These are phyloP conservation scores for Pseudomyrmex flavicornis DNA, from an alignment of 1,140 invertebrate species.

Conservation along the genomic window DNA sequence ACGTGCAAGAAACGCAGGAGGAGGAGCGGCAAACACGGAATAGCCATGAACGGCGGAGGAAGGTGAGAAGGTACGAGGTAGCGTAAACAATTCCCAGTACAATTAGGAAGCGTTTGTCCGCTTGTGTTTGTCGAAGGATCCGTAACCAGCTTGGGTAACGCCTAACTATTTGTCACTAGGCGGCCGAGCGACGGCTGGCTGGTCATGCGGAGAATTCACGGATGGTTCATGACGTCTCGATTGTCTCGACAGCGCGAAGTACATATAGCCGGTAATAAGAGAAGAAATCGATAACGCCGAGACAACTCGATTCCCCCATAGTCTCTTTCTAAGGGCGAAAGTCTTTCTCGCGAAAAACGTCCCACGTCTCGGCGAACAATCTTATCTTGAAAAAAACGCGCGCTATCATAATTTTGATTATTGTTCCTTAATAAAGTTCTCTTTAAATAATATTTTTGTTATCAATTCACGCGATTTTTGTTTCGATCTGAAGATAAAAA, in stretches of 20 bases:
- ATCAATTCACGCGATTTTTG: conserved; percentile 22
- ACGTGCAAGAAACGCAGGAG: conserved; percentile 62
- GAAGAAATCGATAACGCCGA: conserved; percentile 6
- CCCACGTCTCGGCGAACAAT: background rate
- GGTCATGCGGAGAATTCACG: conserved; percentile 64
- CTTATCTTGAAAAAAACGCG: background rate
- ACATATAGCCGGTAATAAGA: conserved; percentile 7
- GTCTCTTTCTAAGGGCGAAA: no score
- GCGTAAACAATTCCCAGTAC: conserved; percentile 77
- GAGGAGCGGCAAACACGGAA: conserved; percentile 64
- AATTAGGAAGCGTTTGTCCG: conserved; percentile 79
- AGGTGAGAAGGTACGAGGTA: conserved; percentile 68
- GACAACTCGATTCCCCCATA: background rate
- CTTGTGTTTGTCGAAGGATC: conserved; percentile 76
- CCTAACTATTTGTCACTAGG: conserved; percentile 72
- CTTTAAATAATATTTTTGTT: background rate
- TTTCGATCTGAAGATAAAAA: conserved; percentile 34
- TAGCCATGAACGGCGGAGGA: conserved; percentile 61
- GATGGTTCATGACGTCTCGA: conserved; percentile 39
- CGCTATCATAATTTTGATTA: background rate
- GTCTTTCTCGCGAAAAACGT: no score
- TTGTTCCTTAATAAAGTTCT: no score
- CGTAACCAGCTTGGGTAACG: conserved; percentile 77
- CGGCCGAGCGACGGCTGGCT: conserved; percentile 41
- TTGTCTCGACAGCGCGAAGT: background rate